phyloP scores from a whole-genome alignment of 2,797 vertebrate species.

The Cuniculus paca region DNA sequence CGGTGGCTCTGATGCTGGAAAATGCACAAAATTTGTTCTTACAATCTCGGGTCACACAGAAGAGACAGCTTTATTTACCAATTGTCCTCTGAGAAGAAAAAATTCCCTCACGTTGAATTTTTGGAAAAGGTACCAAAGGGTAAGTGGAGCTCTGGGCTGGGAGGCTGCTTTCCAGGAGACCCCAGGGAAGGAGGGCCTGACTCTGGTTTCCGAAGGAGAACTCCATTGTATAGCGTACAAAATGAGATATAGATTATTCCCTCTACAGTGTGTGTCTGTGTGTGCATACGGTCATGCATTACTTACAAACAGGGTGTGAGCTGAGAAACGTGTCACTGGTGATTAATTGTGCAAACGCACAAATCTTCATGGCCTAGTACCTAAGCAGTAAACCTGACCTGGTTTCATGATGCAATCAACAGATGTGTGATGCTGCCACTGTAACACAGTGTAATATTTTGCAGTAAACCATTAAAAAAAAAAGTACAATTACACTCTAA shows the following conservation, averaged over 20 bases:
- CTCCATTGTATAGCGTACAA: background rate
- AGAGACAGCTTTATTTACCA: background rate
- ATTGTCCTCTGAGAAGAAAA: background rate
- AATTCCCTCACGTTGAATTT: background rate
- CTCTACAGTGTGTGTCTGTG: background rate
- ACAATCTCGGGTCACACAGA: background rate
- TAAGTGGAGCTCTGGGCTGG: too few species aligned
- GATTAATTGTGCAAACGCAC: background rate
- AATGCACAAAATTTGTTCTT: background rate
- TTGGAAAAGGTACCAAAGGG: background rate
- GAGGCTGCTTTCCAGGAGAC: background rate
- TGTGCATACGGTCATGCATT: background rate
- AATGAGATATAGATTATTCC: background rate
- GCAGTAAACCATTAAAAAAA: background rate
- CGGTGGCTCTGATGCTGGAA: too few species aligned
- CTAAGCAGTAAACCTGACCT: background rate
- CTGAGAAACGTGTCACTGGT: background rate
- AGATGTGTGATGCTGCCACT: background rate
- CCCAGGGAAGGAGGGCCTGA: background rate
- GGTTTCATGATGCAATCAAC: background rate
- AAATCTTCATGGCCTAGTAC: background rate
- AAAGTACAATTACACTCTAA: too few species aligned
- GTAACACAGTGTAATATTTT: too few species aligned
- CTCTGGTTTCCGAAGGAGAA: background rate
- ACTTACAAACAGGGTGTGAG: background rate